These are phyloP conservation scores for Drosophila takahashii DNA, from an alignment of 1,140 invertebrate species.

Conservation along the genomic window DNA sequence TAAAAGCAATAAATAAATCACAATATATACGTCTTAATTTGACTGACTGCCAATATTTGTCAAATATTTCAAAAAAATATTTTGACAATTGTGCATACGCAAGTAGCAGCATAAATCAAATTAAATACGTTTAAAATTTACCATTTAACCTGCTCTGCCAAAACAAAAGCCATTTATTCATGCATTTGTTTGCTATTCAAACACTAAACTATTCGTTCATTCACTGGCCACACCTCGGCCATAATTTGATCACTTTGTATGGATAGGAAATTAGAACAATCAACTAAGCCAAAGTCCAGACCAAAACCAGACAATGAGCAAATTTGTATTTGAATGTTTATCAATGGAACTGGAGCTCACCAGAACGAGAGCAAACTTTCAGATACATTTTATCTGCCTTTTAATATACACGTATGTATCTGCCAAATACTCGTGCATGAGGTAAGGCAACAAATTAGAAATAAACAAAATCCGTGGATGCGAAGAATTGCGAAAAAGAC, in stretches of 20 bases:
- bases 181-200: slow-evolving; percentile 18
- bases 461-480: slow-evolving; percentile 49
- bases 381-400: slow-evolving; percentile 33
- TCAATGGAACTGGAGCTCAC: slow-evolving; percentile 53
- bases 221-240: slow-evolving; percentile 42
- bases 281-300: slow-evolving; percentile 19
- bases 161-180: slow-evolving; percentile 35
- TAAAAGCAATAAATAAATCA: background rate
- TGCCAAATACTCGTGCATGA: slow-evolving; percentile 30
- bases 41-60: background rate
- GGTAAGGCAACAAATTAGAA: slow-evolving; percentile 56
- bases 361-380: slow-evolving; percentile 5
- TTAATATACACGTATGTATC: slow-evolving; percentile 3
- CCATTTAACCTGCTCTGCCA: slow-evolving; percentile 12
- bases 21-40: background rate
- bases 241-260: slow-evolving; percentile 26
- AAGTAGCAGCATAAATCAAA: slow-evolving; percentile 24
- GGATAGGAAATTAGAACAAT: slow-evolving; percentile 46
- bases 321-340: slow-evolving; percentile 54
- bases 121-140: slow-evolving; percentile 6
- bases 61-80: background rate
- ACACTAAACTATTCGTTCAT: slow-evolving; percentile 21
- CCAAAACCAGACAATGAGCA: slow-evolving; percentile 47
- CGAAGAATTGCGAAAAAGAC: slow-evolving; percentile 52
- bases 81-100: slow-evolving; percentile 1